Conservation (phyloP, 2,888 invertebrate species). For the Ennomos erosarius region DNA sequence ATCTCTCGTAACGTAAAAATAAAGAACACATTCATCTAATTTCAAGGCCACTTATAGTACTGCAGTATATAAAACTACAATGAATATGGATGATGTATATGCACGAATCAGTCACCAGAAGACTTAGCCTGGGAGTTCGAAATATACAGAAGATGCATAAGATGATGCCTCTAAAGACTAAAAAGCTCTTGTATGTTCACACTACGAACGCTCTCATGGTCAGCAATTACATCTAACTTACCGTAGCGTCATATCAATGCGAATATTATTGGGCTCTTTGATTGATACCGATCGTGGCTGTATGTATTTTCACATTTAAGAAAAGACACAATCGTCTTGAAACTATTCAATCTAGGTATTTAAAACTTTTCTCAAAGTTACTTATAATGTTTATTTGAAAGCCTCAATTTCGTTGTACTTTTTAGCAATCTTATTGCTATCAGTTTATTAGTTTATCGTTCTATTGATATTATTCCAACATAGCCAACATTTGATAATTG, state of each 20-base stretch:
- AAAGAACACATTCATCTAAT: slow-evolving; percentile 60
- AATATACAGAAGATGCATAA: slow-evolving; percentile 63
- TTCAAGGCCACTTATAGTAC: slow-evolving; percentile 65
- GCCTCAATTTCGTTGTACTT: slow-evolving; percentile 10
- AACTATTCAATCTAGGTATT: neutral
- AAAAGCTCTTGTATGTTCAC: slow-evolving; percentile 70
- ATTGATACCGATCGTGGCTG: slow-evolving; percentile 56
- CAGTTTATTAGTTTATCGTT: no score
- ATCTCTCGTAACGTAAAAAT: slow-evolving; percentile 47
- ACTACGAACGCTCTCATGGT: slow-evolving; percentile 69
- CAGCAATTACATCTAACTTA: slow-evolving; percentile 75
- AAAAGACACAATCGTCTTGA: slow-evolving; percentile 49
- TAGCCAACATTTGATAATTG: neutral
- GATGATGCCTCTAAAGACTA: slow-evolving; percentile 78
- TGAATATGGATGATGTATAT: slow-evolving; percentile 71
- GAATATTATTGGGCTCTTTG: slow-evolving; percentile 47
- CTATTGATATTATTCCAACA: neutral
- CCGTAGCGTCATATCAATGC: slow-evolving; percentile 73
- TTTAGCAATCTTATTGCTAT: slow-evolving; percentile 1
- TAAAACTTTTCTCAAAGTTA: neutral
- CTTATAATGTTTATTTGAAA: slow-evolving; percentile 9
- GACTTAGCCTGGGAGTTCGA: slow-evolving; percentile 62
- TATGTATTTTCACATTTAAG: slow-evolving; percentile 66
- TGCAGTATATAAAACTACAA: slow-evolving; percentile 68
- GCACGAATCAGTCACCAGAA: slow-evolving; percentile 65